Evolutionary conservation across 92 coral and sea anemone genomes (phyloP).

Genomic region (Isaurus tuberculatus): DNA sequence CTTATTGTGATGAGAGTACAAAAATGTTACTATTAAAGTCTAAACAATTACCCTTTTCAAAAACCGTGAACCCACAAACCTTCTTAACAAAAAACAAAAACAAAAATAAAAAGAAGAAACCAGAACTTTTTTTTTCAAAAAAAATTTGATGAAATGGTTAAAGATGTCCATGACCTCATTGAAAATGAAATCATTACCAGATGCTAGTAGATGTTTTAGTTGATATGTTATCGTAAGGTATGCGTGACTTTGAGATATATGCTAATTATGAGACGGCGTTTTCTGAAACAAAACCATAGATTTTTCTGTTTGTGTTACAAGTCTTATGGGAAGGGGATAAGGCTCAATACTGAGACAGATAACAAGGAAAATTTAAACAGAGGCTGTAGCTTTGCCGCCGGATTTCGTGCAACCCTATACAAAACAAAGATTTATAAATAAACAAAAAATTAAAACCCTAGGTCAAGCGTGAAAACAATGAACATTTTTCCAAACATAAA

Average conservation of each 20-base stretch:
- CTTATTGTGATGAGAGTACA: neutral
- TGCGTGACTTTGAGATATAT: slow-evolving; percentile 16
- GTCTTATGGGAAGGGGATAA: neutral
- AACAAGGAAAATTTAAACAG: neutral
- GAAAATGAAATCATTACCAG: neutral
- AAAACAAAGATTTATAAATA: neutral
- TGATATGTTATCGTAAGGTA: neutral
- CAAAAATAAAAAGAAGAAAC: neutral
- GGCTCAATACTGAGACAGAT: neutral
- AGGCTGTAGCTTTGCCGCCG: neutral
- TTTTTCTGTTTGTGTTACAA: neutral
- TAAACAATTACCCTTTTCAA: slow-evolving; percentile 21
- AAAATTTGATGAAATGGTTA: neutral
- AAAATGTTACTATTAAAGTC: slow-evolving; percentile 10
- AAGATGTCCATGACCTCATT: neutral
- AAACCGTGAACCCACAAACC: neutral
- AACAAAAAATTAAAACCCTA: neutral
- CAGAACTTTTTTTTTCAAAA: neutral
- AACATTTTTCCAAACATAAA: neutral
- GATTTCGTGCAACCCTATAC: neutral
- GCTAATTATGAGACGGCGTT: neutral
- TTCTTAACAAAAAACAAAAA: neutral
- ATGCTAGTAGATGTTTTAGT: neutral
- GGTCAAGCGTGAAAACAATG: neutral
- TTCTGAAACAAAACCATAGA: neutral